Base-by-base conservation (phyloP, 2,888 invertebrate species). In the Metacarcinus magister region DNA sequence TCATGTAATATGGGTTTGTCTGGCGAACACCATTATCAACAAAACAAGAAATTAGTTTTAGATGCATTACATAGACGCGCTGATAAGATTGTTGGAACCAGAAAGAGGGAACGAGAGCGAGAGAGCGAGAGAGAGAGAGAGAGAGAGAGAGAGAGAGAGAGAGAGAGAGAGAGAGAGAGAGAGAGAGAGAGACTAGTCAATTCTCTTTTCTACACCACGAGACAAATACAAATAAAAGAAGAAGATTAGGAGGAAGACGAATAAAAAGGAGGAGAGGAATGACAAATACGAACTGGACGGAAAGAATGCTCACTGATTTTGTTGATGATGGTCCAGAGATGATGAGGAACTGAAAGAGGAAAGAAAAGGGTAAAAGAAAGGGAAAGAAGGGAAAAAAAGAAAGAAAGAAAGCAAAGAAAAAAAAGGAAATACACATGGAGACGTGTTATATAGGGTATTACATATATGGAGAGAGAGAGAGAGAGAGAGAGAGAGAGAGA, bases 261-360 rank as follows among this genome's bases (percentile, higher is more conserved):
- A 23, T 2, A 43, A 32, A 39, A 23, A 10, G 48, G 16, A 48
- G 2, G 32, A 46, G 44, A 48, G 75, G n/a, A 13, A 43, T 46
- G 54, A 44, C n/a, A 92, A 39, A 54, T 48, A 92, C 23, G 16
- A 54, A 54, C 3, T 44, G 32, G n/a, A 90, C 23, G 2, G 32
- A 90, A 7, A 5, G 32, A 43, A 23, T 44, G 90, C 90, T 90
- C 90, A 44, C 43, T 90, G n/a, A 44, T 90, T 90, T 44, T 10
- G 90, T 90, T 23, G 19, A 23, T 90, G 46, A 19, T 90, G 43
- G 90, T 44, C 43, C 90, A 48, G 92, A 92, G 54, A 43, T 32
- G 28, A 82, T 82, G 32, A 67, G 67, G n/a, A 82, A 82, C 28
- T 32, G 82, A 32, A 82, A 82, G 82, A 91, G 91, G 46, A 44